phyloP scores from a whole-genome alignment of 1,140 invertebrate species.

The Drosophila sp. region DNA sequence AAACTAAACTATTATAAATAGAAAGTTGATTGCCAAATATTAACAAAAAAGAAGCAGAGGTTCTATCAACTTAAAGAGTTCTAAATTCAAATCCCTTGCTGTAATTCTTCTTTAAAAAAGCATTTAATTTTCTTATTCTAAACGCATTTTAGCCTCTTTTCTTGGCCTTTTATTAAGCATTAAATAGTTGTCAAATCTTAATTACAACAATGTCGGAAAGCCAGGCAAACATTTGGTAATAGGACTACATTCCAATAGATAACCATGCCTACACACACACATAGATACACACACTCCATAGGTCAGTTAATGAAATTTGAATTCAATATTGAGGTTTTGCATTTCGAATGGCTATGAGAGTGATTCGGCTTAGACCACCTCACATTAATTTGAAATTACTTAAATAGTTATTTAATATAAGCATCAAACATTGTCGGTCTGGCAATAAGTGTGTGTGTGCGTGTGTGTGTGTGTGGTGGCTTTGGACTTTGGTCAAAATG shows the following conservation, averaged over 20 bases:
- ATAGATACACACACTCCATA: conserved; percentile 18
- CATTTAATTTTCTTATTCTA: too few relatives aligned
- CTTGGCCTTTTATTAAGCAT: too few relatives aligned
- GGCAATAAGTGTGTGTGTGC: conserved; percentile 48
- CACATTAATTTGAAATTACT: conserved; percentile 57
- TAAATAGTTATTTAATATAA: conserved; percentile 68
- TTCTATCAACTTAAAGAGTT: too few relatives aligned
- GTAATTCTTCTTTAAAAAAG: too few relatives aligned
- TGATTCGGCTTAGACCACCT: conserved; percentile 17
- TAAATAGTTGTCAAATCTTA: neutral
- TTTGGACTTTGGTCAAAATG: conserved; percentile 51
- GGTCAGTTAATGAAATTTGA: conserved; percentile 52
- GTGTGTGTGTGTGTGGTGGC: too few relatives aligned
- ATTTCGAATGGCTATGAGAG: conserved; percentile 23
- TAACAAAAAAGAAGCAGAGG: too few relatives aligned
- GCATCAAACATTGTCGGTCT: conserved; percentile 30
- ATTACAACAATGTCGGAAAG: neutral
- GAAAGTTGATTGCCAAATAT: too few relatives aligned
- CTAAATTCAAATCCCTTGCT: too few relatives aligned
- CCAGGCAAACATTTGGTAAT: neutral
- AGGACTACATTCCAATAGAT: neutral
- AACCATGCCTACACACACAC: neutral
- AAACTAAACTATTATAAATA: too few relatives aligned
- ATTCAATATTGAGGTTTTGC: conserved; percentile 58
- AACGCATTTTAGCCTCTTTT: too few relatives aligned